phyloP scores from a whole-genome alignment of 1,140 invertebrate genomes.

The Diorhabda elongata region DNA sequence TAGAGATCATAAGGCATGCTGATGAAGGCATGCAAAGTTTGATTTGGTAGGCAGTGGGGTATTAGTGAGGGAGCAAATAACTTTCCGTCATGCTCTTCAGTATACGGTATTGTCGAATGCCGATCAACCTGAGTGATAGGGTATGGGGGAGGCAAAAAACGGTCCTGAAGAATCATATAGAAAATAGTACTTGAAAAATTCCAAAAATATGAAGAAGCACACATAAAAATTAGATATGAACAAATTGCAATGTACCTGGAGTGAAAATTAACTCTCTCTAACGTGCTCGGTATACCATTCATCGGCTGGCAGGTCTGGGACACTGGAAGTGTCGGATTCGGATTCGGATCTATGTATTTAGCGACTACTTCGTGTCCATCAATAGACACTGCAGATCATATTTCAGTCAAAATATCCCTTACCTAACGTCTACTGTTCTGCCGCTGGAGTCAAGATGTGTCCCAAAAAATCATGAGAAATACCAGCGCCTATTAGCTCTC shows the following conservation, averaged over 20 bases:
- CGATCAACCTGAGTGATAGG: constrained; percentile 11
- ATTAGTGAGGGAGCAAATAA: constrained; percentile 7
- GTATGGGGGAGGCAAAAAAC: constrained; percentile 15
- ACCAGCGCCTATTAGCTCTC: background rate
- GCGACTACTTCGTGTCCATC: constrained; percentile 13
- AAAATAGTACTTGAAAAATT: background rate
- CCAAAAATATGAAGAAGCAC: background rate
- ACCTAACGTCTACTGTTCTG: constrained; percentile 9
- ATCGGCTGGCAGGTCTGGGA: background rate
- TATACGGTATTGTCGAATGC: constrained; percentile 5
- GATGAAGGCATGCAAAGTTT: constrained; percentile 3
- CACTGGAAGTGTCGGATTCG: background rate
- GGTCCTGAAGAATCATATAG: constrained; percentile 11
- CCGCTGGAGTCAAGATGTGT: constrained; percentile 12
- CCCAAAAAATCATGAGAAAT: constrained; percentile 13
- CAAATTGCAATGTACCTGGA: constrained; percentile 9
- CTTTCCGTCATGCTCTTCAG: constrained; percentile 1
- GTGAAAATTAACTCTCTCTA: constrained; percentile 14
- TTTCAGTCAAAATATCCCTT: constrained; percentile 10
- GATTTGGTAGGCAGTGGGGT: constrained; percentile 10
- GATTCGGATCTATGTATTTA: constrained; percentile 12
- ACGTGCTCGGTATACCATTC: constrained; percentile 10
- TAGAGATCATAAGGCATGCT: constrained; percentile 12
- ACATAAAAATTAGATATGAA: constrained; percentile 4
- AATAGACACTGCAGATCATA: constrained; percentile 4